phyloP scores from a whole-genome alignment of 2,797 vertebrate genomes.

The Labroides dimidiatus region DNA sequence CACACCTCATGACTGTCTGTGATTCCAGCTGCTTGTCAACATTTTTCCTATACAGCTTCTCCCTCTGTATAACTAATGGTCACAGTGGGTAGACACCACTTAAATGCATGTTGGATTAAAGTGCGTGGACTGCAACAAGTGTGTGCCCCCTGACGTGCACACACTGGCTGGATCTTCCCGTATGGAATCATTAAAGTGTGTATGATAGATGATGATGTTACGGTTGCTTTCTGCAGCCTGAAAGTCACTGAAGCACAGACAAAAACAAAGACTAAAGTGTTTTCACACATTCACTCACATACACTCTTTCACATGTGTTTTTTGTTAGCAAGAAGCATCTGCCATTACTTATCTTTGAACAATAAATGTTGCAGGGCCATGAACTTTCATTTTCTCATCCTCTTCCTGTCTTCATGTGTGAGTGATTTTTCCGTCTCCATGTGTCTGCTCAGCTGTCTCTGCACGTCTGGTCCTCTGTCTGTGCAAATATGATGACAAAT shows the following conservation, averaged over 20 bases:
- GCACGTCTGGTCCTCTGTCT: constrained; percentile 36
- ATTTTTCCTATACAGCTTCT: constrained; percentile 51
- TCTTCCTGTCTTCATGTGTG: constrained; percentile 51
- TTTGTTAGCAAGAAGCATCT: constrained; percentile 8
- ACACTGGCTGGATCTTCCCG: constrained; percentile 16
- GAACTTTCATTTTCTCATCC: constrained; percentile 38
- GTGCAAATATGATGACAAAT: constrained; percentile 29
- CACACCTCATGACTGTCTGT: not conserved
- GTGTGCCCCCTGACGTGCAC: not conserved
- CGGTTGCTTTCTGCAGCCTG: constrained; percentile 9
- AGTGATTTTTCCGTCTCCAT: constrained; percentile 50
- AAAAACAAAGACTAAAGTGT: constrained; percentile 1
- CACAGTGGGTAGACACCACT: constrained; percentile 29
- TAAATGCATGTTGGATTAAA: constrained; percentile 35
- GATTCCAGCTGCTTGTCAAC: constrained; percentile 22
- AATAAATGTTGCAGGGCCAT: constrained; percentile 21
- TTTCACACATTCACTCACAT: not conserved
- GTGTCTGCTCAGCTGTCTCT: constrained; percentile 50
- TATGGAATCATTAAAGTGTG: constrained; percentile 4
- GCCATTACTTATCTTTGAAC: constrained; percentile 39
- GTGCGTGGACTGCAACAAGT: constrained; percentile 2
- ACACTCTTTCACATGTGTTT: not conserved
- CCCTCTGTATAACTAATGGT: constrained; percentile 35
- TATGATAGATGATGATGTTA: not conserved
- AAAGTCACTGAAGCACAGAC: not conserved